Conservation (phyloP, 2,113 vertebrate species). For the Formicarius rufipectus region DNA sequence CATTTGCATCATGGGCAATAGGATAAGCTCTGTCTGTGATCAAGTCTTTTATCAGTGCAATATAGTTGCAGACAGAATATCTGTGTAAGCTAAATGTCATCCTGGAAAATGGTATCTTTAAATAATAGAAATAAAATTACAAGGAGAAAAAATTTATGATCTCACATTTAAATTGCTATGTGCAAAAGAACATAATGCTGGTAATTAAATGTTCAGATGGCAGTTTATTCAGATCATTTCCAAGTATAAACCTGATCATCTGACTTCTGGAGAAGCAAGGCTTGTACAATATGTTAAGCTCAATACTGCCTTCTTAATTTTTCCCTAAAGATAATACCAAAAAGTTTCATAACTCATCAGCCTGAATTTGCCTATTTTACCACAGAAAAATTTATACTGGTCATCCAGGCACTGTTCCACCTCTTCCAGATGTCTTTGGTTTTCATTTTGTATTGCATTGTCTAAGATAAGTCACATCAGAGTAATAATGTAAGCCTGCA, state of each 20-base stretch:
- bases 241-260: not conserved
- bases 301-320: not conserved
- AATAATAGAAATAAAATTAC: not conserved
- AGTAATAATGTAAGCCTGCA: not conserved
- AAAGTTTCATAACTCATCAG: not conserved
- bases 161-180: not conserved
- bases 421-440: not conserved
- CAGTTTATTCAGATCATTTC: not conserved
- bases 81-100: not conserved
- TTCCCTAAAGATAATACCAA: not conserved
- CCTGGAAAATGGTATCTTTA: not conserved
- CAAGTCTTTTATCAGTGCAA: not conserved
- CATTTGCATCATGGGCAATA: not conserved
- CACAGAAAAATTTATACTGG: not conserved
- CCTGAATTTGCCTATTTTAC: not conserved
- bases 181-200: not conserved
- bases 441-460: not conserved
- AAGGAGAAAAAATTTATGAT: not conserved
- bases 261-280: not conserved
- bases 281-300: not conserved
- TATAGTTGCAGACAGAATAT: not conserved
- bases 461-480: not conserved
- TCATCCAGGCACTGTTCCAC: fast-evolving
- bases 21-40: not conserved
- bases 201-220: not conserved